Base-by-base conservation (phyloP, 2,113 vertebrate genomes). In the Semicossyphus pulcher region DNA sequence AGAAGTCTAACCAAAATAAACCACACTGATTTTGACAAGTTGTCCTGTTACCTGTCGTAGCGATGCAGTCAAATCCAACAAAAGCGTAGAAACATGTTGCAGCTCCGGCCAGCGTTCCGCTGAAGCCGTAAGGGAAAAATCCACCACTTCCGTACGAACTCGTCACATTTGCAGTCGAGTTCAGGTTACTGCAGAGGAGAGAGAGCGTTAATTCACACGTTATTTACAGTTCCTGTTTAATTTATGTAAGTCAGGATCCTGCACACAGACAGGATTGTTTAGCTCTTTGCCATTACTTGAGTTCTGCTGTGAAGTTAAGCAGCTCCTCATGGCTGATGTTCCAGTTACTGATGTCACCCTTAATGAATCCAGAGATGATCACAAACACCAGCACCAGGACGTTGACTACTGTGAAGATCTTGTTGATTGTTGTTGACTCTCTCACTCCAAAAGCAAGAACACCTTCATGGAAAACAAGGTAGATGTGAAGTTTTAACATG, bases 81-180 rank as follows among this genome's bases (percentile, higher is more conserved):
- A 96, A 97, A 11, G 95, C 96, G 68, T 96, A 97, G 87, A 97
- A 97, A 72, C 95, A 96, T 1, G 93, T 88, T 9, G 96, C 95
- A 49, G 95, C 96, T 80, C 95, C 96, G 4, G 94, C 91, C 81
- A 97, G 36, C 0, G 94, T 97, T 32, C 96, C 95, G 29, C 76
- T 81, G 16, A 96, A 84, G 29, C 95, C 94, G 15, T 93, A 96
- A 1, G 95, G 96, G 81, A 96, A 94, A 89, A 96, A 96, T 15
- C 96, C 95, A 5, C 96, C 96, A 0, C 2, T 29, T 31, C 95
- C 96, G 79, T 87, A 95, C 2, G 45, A 3, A 44, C 87, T 86
- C 1, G 94, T 94, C 5, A 34, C 1, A 25, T 95, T 95, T 34
- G 4, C 7, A 0, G 76, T 78, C 15, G 78, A 39, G 14, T 83